phyloP scores from a whole-genome alignment of 30 jellyfish, hydroid and myxozoan genomes.

The Aurelia sp. region DNA sequence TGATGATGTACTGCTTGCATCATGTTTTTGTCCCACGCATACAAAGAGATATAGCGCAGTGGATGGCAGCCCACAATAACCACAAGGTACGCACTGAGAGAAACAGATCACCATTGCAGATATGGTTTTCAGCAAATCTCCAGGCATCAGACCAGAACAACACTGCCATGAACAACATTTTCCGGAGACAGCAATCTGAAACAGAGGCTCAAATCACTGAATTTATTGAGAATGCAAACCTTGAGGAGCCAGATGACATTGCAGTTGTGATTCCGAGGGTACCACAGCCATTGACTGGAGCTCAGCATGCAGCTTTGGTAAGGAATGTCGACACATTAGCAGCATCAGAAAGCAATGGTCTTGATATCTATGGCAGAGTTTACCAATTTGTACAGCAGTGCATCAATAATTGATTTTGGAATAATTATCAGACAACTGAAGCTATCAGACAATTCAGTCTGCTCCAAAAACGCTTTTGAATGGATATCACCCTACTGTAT shows the following conservation, averaged over 20 bases:
- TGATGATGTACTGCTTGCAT: constrained; percentile 40
- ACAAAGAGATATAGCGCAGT: constrained; percentile 17
- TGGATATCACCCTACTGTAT: too few relatives aligned
- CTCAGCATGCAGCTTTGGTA: constrained; percentile 6
- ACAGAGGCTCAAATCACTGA: neutral
- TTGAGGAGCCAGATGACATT: constrained; percentile 39
- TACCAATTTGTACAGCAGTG: constrained; percentile 5
- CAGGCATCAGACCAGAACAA: constrained; percentile 3
- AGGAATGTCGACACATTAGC: constrained; percentile 15
- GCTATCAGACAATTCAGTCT: too few relatives aligned
- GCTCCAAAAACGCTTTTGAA: too few relatives aligned
- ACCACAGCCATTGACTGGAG: constrained; percentile 32
- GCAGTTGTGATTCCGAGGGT: constrained; percentile 33
- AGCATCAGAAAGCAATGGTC: constrained; percentile 22
- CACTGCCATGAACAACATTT: constrained; percentile 40
- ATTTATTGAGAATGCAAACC: neutral
- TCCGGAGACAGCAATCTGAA: neutral
- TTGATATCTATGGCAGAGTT: constrained; percentile 31
- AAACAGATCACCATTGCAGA: constrained; percentile 42
- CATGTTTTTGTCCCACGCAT: constrained; percentile 28
- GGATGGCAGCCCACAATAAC: constrained; percentile 45
- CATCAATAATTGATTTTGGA: neutral
- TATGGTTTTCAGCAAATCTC: constrained; percentile 27
- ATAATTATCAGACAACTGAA: too few relatives aligned
- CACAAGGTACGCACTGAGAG: constrained; percentile 39